Base-by-base conservation (phyloP, 2,888 invertebrate genomes). In the Leucozona laternaria region DNA sequence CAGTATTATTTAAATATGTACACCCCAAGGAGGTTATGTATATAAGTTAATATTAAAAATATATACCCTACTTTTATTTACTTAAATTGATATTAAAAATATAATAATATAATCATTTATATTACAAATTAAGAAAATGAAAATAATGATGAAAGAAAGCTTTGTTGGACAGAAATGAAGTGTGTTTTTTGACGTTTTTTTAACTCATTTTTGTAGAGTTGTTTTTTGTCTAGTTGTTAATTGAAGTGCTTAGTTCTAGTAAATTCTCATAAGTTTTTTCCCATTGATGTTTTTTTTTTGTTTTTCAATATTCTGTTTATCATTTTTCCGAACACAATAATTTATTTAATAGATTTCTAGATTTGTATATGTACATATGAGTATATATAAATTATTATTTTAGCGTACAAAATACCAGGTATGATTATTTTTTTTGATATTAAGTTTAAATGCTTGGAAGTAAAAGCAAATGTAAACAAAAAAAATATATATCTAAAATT, bases 151-250 rank as follows among this genome's bases (percentile, higher is more conserved):
- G 78, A 55, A 62, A 64, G 64, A 55, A 79, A 82, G 78, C 86
- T 81, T 86, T 81, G 75, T 86, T 75, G 70, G 57, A 75, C 43
- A 82, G 73, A 73, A 78, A 82, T 78, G 78, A 62, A 86, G 82
- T 78, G 77, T 81, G 75, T 82, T 75, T 77, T 75, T 79, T 70
- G 70, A 64, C 45, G 78, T 70, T 82, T 79, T 80, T 75, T 82
- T 75, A 82, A 86, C 86, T 86, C 86, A 86, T 86, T 86, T 86
- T 86, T 86, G 86, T 86, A 86, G 86, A 86, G 86, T 86, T 86
- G 86, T 86, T 86, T 86, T 82, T 86, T 86, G 82, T 78, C 78
- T 86, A 82, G 86, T 85, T 85, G 80, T 85, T 85, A 85, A 53
- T 68, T 77, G 58, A 78, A 70, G 70, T 77, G 77, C 62, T 80